phyloP scores from a whole-genome alignment of 37 sponge, comb jelly and placozoan genomes.

The Halichondria panicea region DNA sequence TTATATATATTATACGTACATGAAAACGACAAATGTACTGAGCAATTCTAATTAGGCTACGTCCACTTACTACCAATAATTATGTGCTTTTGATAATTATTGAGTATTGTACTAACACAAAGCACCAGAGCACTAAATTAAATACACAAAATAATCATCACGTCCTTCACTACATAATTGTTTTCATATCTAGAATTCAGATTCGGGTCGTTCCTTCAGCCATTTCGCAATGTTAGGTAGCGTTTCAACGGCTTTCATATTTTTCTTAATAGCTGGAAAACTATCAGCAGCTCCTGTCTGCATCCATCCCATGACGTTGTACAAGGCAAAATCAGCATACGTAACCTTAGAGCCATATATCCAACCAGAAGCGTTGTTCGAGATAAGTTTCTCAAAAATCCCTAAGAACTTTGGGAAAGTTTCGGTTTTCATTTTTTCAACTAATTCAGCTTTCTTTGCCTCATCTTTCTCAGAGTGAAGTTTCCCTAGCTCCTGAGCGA shows the following conservation, averaged over 20 bases:
- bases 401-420: conserved; percentile 12
- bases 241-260: conserved; percentile 19
- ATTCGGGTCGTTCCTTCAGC: conserved; percentile 52
- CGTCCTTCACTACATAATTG: too few species aligned
- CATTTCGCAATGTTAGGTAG: conserved; percentile 61
- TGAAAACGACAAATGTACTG: too few species aligned
- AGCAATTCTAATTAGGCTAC: too few species aligned
- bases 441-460: conserved; percentile 16
- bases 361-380: conserved; percentile 28
- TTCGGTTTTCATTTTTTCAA: conserved; percentile 16
- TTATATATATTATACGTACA: too few species aligned
- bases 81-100: too few species aligned
- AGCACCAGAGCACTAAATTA: too few species aligned
- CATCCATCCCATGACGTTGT: neutral
- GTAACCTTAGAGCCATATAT: conserved; percentile 33
- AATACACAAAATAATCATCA: too few species aligned
- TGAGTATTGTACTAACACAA: too few species aligned
- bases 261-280: conserved; percentile 36
- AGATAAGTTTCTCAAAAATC: conserved; percentile 12
- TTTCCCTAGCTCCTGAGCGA: conserved; percentile 1
- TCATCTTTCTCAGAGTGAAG: conserved; percentile 49
- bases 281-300: neutral
- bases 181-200: too few species aligned
- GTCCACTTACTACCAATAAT: too few species aligned
- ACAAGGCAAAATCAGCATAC: conserved; percentile 17